Conservation (phyloP, 2,113 vertebrate species). For the Ursus arctos region DNA sequence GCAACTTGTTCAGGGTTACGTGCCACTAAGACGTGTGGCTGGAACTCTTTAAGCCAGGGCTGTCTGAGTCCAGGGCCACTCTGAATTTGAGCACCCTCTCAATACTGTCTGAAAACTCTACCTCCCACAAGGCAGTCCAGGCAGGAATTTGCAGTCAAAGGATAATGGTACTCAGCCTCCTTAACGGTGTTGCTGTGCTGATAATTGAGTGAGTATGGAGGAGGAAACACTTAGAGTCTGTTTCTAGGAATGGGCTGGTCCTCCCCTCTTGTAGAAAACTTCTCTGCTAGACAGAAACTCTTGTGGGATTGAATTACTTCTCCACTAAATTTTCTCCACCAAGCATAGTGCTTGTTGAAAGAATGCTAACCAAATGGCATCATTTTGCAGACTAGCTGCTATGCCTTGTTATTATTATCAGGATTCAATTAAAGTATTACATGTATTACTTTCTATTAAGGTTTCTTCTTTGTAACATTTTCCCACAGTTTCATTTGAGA, state of each 20-base stretch:
- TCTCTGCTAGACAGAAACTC: background rate
- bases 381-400: background rate
- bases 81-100: background rate
- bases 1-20: background rate
- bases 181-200: background rate
- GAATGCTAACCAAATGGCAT: background rate
- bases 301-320: background rate
- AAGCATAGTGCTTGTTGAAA: background rate
- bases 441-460: background rate
- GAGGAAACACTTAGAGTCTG: background rate
- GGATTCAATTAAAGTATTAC: background rate
- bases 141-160: background rate
- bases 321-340: background rate
- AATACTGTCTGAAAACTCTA: background rate
- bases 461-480: constrained; percentile 50
- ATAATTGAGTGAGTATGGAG: background rate
- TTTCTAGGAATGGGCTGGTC: background rate
- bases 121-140: background rate
- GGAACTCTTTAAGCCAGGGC: background rate
- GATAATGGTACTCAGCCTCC: background rate
- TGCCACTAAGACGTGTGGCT: background rate
- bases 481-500: constrained; percentile 57
- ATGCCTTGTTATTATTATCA: background rate
- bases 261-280: background rate
- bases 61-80: background rate